A percentile compares a stretch with the other conserved stretches of the same genome.
These are phyloP conservation scores for Nipponia nippon DNA, from an alignment of 2,113 vertebrate species.

Conservation along the genomic window DNA sequence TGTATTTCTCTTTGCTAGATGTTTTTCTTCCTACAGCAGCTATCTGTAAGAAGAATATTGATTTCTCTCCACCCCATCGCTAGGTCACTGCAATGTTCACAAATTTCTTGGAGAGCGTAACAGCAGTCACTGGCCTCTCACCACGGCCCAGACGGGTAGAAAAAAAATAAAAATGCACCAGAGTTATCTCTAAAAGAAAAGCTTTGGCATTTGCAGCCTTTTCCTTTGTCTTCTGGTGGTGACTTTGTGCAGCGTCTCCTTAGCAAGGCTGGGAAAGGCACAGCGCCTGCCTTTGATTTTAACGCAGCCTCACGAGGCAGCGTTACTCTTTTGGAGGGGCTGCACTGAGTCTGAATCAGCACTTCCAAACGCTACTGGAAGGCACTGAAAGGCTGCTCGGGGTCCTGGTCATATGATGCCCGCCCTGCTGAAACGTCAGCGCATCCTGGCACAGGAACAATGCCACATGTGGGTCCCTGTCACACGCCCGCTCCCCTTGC, in stretches of 20 bases:
- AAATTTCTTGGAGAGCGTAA: conserved; percentile 1
- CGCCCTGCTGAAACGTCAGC: not conserved
- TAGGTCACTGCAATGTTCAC: not conserved
- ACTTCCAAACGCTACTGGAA: not conserved
- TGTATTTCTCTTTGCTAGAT: not conserved
- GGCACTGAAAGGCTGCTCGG: not conserved
- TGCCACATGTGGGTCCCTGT: rapidly evolving
- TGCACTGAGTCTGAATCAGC: not conserved
- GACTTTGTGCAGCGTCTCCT: rapidly evolving
- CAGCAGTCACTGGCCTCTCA: not conserved
- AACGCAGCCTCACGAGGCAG: not conserved
- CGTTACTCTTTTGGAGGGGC: rapidly evolving
- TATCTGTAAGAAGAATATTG: not conserved
- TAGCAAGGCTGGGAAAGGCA: not conserved
- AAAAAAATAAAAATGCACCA: not conserved
- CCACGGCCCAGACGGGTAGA: not conserved
- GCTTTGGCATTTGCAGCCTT: not conserved
- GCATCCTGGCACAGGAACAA: rapidly evolving
- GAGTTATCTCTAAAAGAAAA: not conserved
- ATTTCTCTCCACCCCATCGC: not conserved
- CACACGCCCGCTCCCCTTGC: not conserved
- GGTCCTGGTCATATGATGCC: not conserved
- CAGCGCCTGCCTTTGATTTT: not conserved
- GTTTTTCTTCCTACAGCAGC: not conserved
- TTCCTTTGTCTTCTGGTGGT: not conserved